phyloP scores from a whole-genome alignment of 2,888 invertebrate genomes.

The Sarcophaga rosellei region DNA sequence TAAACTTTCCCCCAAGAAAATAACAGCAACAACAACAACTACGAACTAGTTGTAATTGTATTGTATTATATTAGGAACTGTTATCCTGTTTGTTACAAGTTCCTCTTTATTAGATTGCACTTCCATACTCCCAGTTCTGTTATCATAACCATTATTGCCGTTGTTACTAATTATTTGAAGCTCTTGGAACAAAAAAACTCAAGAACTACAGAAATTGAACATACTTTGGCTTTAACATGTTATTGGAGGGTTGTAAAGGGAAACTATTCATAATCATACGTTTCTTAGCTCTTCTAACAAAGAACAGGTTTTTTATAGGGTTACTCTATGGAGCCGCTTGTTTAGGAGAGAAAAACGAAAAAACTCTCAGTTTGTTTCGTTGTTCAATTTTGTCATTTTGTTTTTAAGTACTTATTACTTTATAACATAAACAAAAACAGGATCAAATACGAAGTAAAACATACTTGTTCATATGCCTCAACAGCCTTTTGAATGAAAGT shows the following conservation, averaged over 20 bases:
- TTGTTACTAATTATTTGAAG: constrained; percentile 59
- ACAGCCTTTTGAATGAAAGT: too few relatives aligned
- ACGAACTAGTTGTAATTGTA: neutral
- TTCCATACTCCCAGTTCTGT: too few relatives aligned
- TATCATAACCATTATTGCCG: too few relatives aligned
- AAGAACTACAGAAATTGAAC: constrained; percentile 40
- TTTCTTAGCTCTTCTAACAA: constrained; percentile 31
- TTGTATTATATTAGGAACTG: too few relatives aligned
- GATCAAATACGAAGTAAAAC: too few relatives aligned
- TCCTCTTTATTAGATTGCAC: constrained; percentile 31
- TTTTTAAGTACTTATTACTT: constrained; percentile 51
- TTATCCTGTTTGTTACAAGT: neutral
- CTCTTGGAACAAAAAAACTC: too few relatives aligned
- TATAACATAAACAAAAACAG: too few relatives aligned
- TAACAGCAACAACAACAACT: too few relatives aligned
- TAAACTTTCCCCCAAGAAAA: neutral
- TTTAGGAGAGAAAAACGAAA: too few relatives aligned
- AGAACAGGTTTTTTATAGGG: too few relatives aligned
- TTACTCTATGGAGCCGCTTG: neutral
- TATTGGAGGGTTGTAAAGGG: constrained; percentile 31
- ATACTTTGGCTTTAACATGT: neutral
- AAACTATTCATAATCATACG: constrained; percentile 59
- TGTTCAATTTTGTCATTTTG: constrained; percentile 57
- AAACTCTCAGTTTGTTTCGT: too few relatives aligned
- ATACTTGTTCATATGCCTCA: too few relatives aligned